These are phyloP conservation scores for Callyntrura sp. DNA, from an alignment of 2,888 invertebrate genomes.

Conservation along the genomic window DNA sequence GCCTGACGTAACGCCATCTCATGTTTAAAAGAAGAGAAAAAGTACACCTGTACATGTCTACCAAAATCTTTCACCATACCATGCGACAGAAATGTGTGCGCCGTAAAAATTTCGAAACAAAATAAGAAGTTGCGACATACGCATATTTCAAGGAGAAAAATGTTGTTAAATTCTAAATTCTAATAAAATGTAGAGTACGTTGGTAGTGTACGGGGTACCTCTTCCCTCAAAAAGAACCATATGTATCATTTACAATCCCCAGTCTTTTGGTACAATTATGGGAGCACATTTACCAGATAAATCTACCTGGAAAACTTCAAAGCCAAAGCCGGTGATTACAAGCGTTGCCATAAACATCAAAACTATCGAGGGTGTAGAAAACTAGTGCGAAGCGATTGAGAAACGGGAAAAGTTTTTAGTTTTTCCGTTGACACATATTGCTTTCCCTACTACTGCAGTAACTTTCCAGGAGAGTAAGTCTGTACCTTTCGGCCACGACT, in stretches of 20 bases:
- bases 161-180: not conserved
- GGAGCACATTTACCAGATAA: not conserved
- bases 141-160: no score
- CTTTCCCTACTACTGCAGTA: conserved; percentile 28
- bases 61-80: not conserved
- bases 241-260: no score
- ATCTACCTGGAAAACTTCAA: conserved; percentile 28
- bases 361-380: conserved; percentile 49
- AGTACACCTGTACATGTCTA: not conserved
- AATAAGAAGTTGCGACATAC: no score
- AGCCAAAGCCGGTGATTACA: conserved; percentile 6
- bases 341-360: not conserved
- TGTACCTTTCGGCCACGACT: conserved; percentile 33
- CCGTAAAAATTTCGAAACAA: no score
- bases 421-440: conserved; percentile 54
- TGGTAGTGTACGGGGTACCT: no score
- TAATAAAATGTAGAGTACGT: not conserved
- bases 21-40: no score
- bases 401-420: conserved; percentile 56
- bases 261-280: not conserved
- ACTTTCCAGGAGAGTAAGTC: conserved; percentile 18
- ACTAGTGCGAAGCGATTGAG: conserved; percentile 60
- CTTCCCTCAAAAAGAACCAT: no score
- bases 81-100: no score
- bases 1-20: no score